Percentiles rank a stretch among this genome's conserved stretches.
These are phyloP conservation scores for Morpho deidamia DNA, from an alignment of 2,888 invertebrate genomes.

Conservation along the genomic window DNA sequence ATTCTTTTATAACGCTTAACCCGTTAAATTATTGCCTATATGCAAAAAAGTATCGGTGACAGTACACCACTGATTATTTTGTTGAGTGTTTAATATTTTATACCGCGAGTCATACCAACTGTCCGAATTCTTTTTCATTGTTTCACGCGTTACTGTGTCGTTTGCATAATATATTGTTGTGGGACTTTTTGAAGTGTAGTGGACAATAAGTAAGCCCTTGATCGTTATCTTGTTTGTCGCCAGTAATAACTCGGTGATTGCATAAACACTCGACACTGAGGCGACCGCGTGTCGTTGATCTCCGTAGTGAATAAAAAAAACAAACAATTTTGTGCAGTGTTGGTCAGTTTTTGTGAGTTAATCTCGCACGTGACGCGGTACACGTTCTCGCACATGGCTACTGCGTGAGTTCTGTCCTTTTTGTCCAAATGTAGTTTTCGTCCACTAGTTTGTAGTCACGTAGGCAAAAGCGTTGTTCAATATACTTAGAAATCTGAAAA, in stretches of 20 bases:
- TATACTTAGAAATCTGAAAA: too few relatives aligned
- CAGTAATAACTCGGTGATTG: conserved; percentile 4
- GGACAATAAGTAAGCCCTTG: conserved; percentile 1
- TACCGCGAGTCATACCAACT: background rate
- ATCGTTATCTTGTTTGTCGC: conserved; percentile 8
- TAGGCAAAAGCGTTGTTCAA: too few relatives aligned
- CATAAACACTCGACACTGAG: conserved; percentile 13
- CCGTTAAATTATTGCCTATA: too few relatives aligned
- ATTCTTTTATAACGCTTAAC: too few relatives aligned
- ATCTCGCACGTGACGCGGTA: conserved; percentile 22
- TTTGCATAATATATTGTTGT: background rate
- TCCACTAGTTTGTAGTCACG: too few relatives aligned
- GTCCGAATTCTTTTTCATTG: conserved; percentile 1
- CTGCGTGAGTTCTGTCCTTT: conserved; percentile 33
- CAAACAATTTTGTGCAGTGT: conserved; percentile 2
- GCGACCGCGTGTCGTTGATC: conserved; percentile 21
- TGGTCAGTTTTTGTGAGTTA: conserved; percentile 25
- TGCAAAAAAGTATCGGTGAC: too few relatives aligned
- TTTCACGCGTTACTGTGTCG: background rate
- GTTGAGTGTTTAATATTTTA: background rate
- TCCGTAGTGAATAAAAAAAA: conserved; percentile 3
- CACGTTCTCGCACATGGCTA: conserved; percentile 39
- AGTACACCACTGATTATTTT: background rate
- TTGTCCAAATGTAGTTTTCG: too few relatives aligned
- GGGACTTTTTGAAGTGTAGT: background rate